Percentiles rank a stretch among this genome's conserved stretches.
These are phyloP conservation scores for Sacculina carcini DNA, from an alignment of 2,888 invertebrate species.

Conservation along the genomic window DNA sequence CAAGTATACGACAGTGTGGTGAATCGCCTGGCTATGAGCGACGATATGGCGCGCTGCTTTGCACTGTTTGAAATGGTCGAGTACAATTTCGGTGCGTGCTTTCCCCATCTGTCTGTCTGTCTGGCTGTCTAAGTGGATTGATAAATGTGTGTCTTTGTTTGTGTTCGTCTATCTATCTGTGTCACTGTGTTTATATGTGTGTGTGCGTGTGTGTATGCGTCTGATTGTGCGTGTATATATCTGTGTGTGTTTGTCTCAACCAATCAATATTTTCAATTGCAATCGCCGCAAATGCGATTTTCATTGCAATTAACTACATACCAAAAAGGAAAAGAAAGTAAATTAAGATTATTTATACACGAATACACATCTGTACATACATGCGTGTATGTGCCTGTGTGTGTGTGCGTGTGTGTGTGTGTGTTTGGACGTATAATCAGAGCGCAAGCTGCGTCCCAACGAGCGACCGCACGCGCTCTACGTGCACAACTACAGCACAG, in stretches of 20 bases:
- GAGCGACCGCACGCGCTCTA: slow-evolving; percentile 94
- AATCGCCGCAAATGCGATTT: not conserved
- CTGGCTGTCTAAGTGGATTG: not conserved
- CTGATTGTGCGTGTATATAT: not conserved
- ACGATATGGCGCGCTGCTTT: slow-evolving; percentile 62
- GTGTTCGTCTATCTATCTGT: slow-evolving; percentile 1
- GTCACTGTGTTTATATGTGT: not conserved
- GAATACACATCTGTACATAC: not conserved
- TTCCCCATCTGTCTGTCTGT: not conserved
- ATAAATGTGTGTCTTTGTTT: not conserved
- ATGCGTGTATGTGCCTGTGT: no score
- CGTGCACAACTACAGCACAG: slow-evolving; percentile 96
- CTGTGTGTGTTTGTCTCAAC: not conserved
- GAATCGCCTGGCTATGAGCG: slow-evolving; percentile 52
- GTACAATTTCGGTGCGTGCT: slow-evolving; percentile 62
- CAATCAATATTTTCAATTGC: not conserved
- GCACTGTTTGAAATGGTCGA: slow-evolving; percentile 92
- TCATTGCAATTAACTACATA: not conserved
- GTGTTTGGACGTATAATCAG: slow-evolving; percentile 32
- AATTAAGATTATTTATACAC: not conserved
- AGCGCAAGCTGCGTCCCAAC: slow-evolving; percentile 68
- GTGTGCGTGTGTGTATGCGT: not conserved
- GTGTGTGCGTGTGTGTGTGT: no score
- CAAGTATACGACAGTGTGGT: slow-evolving; percentile 68
- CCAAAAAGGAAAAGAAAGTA: no score